phyloP scores from a whole-genome alignment of 2,113 vertebrate genomes.

The Nothobranchius furzeri region DNA sequence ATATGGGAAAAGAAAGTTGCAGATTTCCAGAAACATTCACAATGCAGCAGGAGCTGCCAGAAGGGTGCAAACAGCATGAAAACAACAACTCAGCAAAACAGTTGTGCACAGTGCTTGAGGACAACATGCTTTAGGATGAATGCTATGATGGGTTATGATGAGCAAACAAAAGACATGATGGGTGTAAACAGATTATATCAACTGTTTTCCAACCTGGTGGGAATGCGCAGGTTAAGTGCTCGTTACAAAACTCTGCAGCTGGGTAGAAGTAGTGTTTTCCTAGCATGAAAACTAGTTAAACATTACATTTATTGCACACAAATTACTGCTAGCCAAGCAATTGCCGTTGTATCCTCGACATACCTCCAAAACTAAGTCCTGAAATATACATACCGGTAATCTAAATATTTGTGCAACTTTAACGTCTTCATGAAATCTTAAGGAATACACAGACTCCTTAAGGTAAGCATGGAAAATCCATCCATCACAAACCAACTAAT shows the following conservation, averaged over 20 bases:
- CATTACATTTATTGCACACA: background rate
- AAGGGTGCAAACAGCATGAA: background rate
- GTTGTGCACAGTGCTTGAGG: background rate
- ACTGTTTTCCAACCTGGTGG: background rate
- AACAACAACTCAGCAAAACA: background rate
- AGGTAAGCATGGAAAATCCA: slow-evolving; percentile 1
- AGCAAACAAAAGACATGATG: background rate
- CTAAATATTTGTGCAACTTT: background rate
- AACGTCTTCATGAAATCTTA: background rate
- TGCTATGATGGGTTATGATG: background rate
- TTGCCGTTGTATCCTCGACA: background rate
- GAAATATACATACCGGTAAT: background rate
- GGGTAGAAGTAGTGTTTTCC: background rate
- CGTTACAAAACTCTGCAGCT: background rate
- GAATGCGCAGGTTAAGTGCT: background rate
- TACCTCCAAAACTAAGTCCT: background rate
- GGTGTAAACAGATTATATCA: background rate
- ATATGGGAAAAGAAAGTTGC: too few species aligned
- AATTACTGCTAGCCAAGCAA: background rate
- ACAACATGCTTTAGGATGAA: background rate
- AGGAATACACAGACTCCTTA: slow-evolving; percentile 5
- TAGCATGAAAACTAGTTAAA: background rate
- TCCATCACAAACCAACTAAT: background rate
- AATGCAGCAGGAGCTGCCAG: background rate
- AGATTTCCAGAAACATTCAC: background rate